Base-by-base conservation (phyloP, 2,888 invertebrate genomes). In the Hirudinaria manillensis region DNA sequence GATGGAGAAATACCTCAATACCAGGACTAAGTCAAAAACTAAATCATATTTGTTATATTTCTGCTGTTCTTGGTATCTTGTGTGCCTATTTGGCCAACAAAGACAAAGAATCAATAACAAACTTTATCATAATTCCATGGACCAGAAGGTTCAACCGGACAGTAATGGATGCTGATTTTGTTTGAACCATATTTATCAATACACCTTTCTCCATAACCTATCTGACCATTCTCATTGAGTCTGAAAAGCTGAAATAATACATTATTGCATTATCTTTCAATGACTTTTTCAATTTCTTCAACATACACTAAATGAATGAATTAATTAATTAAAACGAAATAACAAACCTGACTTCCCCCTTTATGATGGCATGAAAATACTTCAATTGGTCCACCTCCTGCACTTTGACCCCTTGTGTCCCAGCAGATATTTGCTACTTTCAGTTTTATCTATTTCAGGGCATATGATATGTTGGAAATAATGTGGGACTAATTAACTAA, bases 151-250 rank as follows among this genome's bases (percentile, higher is more conserved):
- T 93, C 93, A 72, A 94, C 88, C 73, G 92, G 89, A 86, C 98
- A 98, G 83, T 96, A 97, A 81, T 92, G 91, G 78, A 96, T 89
- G 85, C 45, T 51, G 32, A 93, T 94, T 24, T 29, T 34, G 1
- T 67, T 51, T 34, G 34, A 29, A 16, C 75, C 75, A 34, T 71
- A 45, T 0, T 93, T 93, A 82, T 94, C 93, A 16, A 98, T 89
- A 83, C 99, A 99, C 68, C 98, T 89, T 86, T 99, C 99, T 38
- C 98, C 99, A 2, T 94, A 91, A 51, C 94, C 93, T 70, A 97
- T 83, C 86, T 99, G 98, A 0, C 98, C 98, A 80, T 93, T 92
- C 27, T 91, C 90, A 87, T 99, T 99, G 75, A 98, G 87, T 45
- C 98, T 88, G 83, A 95, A 90, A 82, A 96, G 85, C 89, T 97